Conservation (phyloP, 2,888 invertebrate species). For the Cosmia trapezina region DNA sequence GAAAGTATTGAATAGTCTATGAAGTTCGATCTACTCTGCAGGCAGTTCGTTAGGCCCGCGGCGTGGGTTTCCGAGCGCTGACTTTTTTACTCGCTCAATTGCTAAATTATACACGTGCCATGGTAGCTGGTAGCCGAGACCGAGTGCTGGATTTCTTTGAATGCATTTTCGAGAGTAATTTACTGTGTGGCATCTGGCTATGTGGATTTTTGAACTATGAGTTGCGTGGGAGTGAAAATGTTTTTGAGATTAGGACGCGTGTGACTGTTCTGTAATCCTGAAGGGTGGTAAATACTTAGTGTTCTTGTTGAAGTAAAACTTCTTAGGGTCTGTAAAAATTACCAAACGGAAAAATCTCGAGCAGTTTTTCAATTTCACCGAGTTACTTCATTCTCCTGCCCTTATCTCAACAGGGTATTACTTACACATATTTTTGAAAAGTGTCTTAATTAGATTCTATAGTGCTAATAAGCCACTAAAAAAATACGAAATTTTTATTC, state of each 20-base stretch:
- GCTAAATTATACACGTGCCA: conserved; percentile 55
- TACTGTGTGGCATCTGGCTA: background rate
- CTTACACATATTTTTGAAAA: too few species aligned
- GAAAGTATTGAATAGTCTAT: conserved; percentile 67
- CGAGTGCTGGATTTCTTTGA: conserved; percentile 40
- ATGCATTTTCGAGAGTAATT: conserved; percentile 19
- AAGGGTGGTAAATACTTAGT: background rate
- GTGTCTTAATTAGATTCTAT: too few species aligned
- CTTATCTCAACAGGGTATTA: too few species aligned
- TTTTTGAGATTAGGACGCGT: background rate
- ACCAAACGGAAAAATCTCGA: too few species aligned
- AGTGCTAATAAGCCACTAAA: too few species aligned
- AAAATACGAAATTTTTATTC: too few species aligned
- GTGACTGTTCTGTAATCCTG: background rate
- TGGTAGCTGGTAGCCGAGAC: background rate
- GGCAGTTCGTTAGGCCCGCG: conserved; percentile 67
- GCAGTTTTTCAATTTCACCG: too few species aligned
- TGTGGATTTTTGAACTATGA: conserved; percentile 3
- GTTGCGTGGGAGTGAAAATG: too few species aligned
- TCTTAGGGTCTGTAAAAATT: background rate
- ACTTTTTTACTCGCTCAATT: conserved; percentile 59
- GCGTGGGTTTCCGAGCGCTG: conserved; percentile 43
- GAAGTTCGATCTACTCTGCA: conserved; percentile 55
- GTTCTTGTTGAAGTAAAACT: background rate
- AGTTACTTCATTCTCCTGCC: too few species aligned